phyloP scores from a whole-genome alignment of 2,797 vertebrate genomes.

The Acanthurus leucopareius region DNA sequence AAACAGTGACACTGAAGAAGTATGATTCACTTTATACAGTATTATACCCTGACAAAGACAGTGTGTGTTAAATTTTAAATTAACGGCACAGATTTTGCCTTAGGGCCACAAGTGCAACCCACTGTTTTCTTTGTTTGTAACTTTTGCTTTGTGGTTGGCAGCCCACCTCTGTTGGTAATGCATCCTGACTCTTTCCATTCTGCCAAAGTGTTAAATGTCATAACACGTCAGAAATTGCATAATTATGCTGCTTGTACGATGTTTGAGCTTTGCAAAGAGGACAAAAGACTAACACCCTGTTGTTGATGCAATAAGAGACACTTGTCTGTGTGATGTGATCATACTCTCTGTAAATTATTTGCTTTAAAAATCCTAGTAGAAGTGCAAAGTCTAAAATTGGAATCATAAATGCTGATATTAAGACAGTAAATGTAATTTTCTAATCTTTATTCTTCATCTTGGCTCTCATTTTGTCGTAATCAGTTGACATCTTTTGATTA shows the following conservation, averaged over 20 bases:
- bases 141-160: background rate
- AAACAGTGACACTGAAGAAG: slow-evolving; percentile 4
- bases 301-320: background rate
- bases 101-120: background rate
- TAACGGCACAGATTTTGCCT: background rate
- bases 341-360: background rate
- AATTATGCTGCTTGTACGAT: background rate
- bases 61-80: slow-evolving; percentile 15
- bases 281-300: background rate
- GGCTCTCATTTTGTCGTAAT: background rate
- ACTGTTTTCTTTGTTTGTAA: slow-evolving; percentile 14
- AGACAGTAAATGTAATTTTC: background rate
- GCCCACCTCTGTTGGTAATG: background rate
- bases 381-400: background rate
- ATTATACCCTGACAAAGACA: slow-evolving; percentile 9
- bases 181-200: slow-evolving; percentile 4
- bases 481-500: background rate
- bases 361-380: background rate
- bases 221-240: slow-evolving; percentile 3
- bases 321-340: background rate
- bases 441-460: background rate
- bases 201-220: slow-evolving; percentile 10
- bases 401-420: background rate
- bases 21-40: slow-evolving; percentile 10
- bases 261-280: background rate